Percentiles rank a stretch among this genome's conserved stretches.
phyloP scores from a whole-genome alignment of 2,888 invertebrate genomes.

The Eudasyphora cyanicolor region DNA sequence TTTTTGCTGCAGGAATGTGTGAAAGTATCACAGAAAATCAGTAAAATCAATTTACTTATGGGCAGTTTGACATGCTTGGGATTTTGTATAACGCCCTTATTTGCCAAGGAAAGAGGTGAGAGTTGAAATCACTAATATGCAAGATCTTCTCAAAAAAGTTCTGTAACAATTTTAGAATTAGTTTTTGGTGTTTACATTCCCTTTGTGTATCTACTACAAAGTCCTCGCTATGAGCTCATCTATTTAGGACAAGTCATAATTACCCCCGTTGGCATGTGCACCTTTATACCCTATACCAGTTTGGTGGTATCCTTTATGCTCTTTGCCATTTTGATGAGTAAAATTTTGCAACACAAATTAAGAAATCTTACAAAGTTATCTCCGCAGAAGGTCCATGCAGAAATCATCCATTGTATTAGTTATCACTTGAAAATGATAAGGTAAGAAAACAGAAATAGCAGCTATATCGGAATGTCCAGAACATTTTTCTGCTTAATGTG shows the following conservation, averaged over 20 bases:
- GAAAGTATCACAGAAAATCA: slow-evolving; percentile 67
- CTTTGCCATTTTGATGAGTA: slow-evolving; percentile 66
- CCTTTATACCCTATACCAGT: slow-evolving; percentile 67
- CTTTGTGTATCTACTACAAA: slow-evolving; percentile 58
- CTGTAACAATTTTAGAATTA: slow-evolving; percentile 49
- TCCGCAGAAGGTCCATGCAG: slow-evolving; percentile 34
- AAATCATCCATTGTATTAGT: slow-evolving; percentile 72
- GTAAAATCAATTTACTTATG: slow-evolving; percentile 70
- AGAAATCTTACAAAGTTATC: slow-evolving; percentile 54
- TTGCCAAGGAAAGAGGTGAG: slow-evolving; percentile 70
- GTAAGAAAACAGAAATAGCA: too few relatives aligned
- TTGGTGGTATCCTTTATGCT: slow-evolving; percentile 66
- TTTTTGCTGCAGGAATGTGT: slow-evolving; percentile 67
- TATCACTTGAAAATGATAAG: slow-evolving; percentile 72
- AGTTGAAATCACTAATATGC: too few relatives aligned
- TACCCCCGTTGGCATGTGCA: slow-evolving; percentile 63
- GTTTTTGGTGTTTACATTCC: slow-evolving; percentile 66
- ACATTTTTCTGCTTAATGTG: too few relatives aligned
- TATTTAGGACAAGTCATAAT: slow-evolving; percentile 62
- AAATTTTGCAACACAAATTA: slow-evolving; percentile 64
- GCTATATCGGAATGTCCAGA: too few relatives aligned
- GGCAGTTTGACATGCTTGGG: slow-evolving; percentile 71
- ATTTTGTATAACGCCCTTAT: slow-evolving; percentile 70
- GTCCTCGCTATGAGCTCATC: slow-evolving; percentile 63
- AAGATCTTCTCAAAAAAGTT: too few relatives aligned